These are phyloP conservation scores for Empidonax alnorum DNA, from an alignment of 2,113 vertebrate genomes.

Conservation along the genomic window DNA sequence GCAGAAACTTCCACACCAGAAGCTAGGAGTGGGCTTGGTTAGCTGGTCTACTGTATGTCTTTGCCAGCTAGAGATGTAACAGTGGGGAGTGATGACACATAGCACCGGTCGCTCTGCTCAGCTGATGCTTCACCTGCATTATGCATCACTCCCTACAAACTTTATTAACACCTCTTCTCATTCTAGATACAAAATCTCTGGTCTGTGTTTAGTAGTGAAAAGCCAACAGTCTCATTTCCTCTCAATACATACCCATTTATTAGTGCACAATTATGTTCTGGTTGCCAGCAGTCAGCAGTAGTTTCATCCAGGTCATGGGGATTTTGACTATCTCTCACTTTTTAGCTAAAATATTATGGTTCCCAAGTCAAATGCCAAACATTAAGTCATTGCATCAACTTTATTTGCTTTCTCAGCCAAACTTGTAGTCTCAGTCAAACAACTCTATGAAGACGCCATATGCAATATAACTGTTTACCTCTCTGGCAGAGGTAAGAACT, in stretches of 20 bases:
- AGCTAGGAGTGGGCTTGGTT: neutral
- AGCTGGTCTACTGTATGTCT: neutral
- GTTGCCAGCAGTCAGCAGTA: neutral
- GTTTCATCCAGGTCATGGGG: neutral
- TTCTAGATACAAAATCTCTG: neutral
- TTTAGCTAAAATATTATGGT: neutral
- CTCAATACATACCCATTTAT: neutral
- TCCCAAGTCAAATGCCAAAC: neutral
- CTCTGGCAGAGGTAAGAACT: neutral
- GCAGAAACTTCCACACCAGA: neutral
- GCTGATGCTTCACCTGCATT: neutral
- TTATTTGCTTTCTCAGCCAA: neutral
- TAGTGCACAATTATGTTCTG: neutral
- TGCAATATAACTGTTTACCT: neutral
- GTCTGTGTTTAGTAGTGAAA: neutral
- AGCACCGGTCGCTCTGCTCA: neutral
- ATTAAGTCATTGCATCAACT: neutral
- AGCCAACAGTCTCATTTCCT: neutral
- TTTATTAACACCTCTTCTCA: neutral
- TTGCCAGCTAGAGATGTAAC: neutral
- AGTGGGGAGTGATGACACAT: neutral
- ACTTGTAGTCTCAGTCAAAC: neutral
- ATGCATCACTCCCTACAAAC: neutral
- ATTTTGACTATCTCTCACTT: neutral
- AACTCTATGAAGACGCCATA: neutral